These are phyloP conservation scores for Labrus mixtus DNA, from an alignment of 2,113 vertebrate species.

Conservation along the genomic window DNA sequence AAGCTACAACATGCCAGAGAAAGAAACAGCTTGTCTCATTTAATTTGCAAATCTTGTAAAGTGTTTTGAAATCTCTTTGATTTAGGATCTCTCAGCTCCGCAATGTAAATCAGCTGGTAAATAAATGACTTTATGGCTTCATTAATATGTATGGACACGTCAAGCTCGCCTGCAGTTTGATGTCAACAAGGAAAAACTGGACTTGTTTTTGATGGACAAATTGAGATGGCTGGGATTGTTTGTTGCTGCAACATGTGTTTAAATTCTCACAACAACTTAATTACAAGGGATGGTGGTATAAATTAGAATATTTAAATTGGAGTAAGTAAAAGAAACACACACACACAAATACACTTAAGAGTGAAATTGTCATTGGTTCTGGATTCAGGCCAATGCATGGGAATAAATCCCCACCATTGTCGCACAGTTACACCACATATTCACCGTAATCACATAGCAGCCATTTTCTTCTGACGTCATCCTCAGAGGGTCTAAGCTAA, in stretches of 20 bases:
- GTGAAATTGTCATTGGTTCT: conserved; percentile 49
- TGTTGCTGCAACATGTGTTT: conserved; percentile 21
- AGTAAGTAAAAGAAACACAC: conserved; percentile 25
- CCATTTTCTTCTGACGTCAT: neutral
- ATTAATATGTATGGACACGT: conserved; percentile 78
- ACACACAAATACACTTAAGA: conserved; percentile 4
- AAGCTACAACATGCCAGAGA: conserved; percentile 61
- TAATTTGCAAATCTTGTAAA: conserved; percentile 69
- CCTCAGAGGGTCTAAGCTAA: no score
- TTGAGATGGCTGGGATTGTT: conserved; percentile 2
- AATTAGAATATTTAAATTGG: conserved; percentile 47
- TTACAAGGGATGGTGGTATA: conserved; percentile 48
- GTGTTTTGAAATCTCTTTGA: conserved; percentile 73
- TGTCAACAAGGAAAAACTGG: conserved; percentile 71
- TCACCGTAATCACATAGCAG: neutral
- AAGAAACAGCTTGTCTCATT: conserved; percentile 72
- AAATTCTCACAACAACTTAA: conserved; percentile 53
- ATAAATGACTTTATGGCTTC: conserved; percentile 75
- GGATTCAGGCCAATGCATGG: conserved; percentile 58
- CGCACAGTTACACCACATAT: conserved; percentile 57
- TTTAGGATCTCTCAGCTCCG: conserved; percentile 53
- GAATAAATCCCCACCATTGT: conserved; percentile 41
- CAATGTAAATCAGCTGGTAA: conserved; percentile 75
- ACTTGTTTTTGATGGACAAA: conserved; percentile 37
- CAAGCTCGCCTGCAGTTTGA: conserved; percentile 54